Evolutionary conservation across 2,888 invertebrate genomes (phyloP), one percentile per base, ranked within the genome.

Genomic region (Julus scanicus): DNA sequence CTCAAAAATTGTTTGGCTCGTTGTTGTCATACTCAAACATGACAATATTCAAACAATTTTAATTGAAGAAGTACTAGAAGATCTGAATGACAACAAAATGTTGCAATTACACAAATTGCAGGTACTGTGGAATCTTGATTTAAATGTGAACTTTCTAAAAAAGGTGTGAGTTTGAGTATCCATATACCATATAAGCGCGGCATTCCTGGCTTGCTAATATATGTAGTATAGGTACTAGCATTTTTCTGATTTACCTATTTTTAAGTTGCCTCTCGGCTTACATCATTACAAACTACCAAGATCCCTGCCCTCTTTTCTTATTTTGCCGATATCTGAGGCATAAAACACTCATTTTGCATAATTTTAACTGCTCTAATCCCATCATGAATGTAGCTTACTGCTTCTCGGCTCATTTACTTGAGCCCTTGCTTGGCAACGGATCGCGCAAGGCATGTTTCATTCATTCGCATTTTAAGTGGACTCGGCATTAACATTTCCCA

Each of bases 301-400:
- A 63, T n/a, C 2, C 63, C 2, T n/a, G 63, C 4, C 63, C 63
- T 63, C n/a, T 20, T 5, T 63, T 63, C n/a, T n/a, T n/a, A 13
- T 13, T 15, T 53, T 15, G 63, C 63, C n/a, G 48, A 48, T 48
- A 48, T 48, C 48, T 11, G 6, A 20, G 63, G n/a, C 63, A 63
- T 63, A 63, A 63, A 63, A 17, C 63, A 63, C 63, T 17, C 63
- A 2, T 63, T 63, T 63, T 63, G 63, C 63, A 63, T 63, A 63
- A 63, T 63, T 63, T n/a, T 63, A 63, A 63, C 63, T 17, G 20
- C 11, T 63, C n/a, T 63, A 63, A 63, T 63, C 63, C 63, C 63
- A 63, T 63, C n/a, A n/a, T 17, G n/a, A 17, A n/a, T 63, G 63
- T n/a, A 3, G n/a, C 63, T 5, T 4, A 2, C 63, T 63, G 63